Percentiles rank a stretch among this genome's conserved stretches.
Conservation (phyloP, 2,888 invertebrate genomes). For the Pollenia angustigena region DNA sequence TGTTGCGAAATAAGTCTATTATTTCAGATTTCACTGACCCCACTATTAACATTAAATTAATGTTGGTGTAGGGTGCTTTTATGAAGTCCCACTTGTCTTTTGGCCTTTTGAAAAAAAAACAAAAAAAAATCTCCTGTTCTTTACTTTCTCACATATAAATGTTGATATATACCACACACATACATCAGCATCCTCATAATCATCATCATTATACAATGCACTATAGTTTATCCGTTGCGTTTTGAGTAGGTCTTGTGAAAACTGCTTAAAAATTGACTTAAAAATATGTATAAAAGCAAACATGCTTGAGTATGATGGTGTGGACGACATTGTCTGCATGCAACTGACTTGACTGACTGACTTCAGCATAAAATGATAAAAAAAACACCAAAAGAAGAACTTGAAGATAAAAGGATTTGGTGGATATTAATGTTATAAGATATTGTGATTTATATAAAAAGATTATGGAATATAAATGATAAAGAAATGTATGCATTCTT, state of each 20-base stretch:
- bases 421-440: conserved; percentile 66
- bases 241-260: conserved; percentile 57
- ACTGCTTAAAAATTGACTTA: conserved; percentile 60
- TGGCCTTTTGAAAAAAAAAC: no score
- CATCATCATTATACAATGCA: conserved; percentile 10
- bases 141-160: neutral
- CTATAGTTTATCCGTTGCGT: conserved; percentile 2
- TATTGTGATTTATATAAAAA: conserved; percentile 66
- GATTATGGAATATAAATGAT: conserved; percentile 67
- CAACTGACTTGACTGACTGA: conserved; percentile 33
- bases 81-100: no score
- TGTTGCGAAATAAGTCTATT: no score
- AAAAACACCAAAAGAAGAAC: conserved; percentile 32
- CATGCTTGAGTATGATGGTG: conserved; percentile 24
- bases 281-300: conserved; percentile 14
- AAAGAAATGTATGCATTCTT: conserved; percentile 42
- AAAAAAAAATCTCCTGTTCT: no score
- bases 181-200: neutral
- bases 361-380: conserved; percentile 37
- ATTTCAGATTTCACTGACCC: no score
- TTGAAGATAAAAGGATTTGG: conserved; percentile 56
- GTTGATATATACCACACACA: neutral
- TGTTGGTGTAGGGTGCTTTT: no score
- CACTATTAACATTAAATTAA: no score
- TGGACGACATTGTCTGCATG: conserved; percentile 33